Conservation (phyloP, 2,888 invertebrate species). For the Dynastes hyllus region DNA sequence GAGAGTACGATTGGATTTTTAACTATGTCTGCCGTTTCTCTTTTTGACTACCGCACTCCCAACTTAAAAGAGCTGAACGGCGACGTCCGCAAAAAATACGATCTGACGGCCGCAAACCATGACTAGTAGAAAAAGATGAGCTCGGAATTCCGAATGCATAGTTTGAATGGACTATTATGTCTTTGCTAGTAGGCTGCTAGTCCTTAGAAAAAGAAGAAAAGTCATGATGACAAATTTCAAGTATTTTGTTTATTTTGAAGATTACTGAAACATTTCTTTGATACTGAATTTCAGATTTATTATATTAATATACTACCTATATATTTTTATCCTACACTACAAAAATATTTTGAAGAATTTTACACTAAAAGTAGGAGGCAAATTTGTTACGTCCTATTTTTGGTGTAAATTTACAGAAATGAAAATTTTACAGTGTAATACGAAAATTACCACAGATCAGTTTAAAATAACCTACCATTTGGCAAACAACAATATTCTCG, state of each 20-base stretch:
- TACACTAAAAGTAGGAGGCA: too few relatives aligned
- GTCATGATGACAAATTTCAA: constrained; percentile 17
- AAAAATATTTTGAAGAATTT: too few relatives aligned
- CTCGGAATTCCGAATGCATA: constrained; percentile 26
- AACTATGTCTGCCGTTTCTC: constrained; percentile 48
- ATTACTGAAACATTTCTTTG: too few relatives aligned
- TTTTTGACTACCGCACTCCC: constrained; percentile 27
- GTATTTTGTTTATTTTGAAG: neutral
- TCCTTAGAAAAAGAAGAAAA: constrained; percentile 2
- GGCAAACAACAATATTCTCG: too few relatives aligned
- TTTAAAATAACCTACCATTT: too few relatives aligned
- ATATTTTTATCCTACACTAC: too few relatives aligned
- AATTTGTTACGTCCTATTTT: too few relatives aligned
- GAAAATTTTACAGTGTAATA: too few relatives aligned
- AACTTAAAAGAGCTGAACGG: constrained; percentile 25
- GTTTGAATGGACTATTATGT: constrained; percentile 36
- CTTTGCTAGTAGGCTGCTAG: constrained; percentile 7
- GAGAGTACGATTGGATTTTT: constrained; percentile 57
- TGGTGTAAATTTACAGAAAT: too few relatives aligned
- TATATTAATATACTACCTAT: too few relatives aligned
- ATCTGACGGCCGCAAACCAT: neutral
- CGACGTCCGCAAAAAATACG: constrained; percentile 15
- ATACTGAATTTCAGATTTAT: too few relatives aligned
- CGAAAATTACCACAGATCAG: too few relatives aligned
- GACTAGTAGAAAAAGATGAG: constrained; percentile 23